Evolutionary conservation across 2,888 invertebrate species (phyloP), one percentile per base, ranked within the genome.

Genomic region (Mylabris sibirica): DNA sequence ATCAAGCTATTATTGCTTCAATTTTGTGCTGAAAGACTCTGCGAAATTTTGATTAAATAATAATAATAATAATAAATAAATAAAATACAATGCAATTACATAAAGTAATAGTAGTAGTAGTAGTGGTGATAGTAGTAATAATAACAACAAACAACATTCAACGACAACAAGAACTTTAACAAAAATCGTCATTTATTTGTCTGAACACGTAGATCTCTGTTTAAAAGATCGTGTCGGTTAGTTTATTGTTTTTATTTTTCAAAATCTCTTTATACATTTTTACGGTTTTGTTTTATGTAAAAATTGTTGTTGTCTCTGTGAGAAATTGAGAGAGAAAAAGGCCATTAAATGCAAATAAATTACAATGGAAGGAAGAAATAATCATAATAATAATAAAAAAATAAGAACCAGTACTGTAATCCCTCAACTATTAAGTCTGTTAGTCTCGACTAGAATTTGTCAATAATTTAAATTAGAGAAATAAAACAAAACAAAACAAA

Each of bases 141-240:
- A 20, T 6, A 53, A 53, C 20, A 53, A 49, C 20, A 49, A 49
- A 49, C 49, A 49, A 49, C 49, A 49, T n/a, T 49, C 49, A 49
- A 49, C 49, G 49, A 49, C 49, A 49, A 49, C 49, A 53, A 53
- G 20, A 53, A 53, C 49, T 20, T 53, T 11, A 53, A 53, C 49
- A 53, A 53, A 77, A 77, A 75, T 72, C 69, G 60, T 69, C 74
- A 70, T 76, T 77, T 76, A 72, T 71, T 67, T 70, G 67, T 69
- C 72, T 38, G 71, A 65, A 72, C 75, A 74, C 74, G 75, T 75
- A 53, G 49, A 53, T 74, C 67, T 62, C 67, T 59, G 63, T 69
- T 69, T 69, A 63, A 68, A 20, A 72, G 68, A 69, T 65, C 70
- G 68, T 68, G 70, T 70, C 70, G 68, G 63, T 57, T 8, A 11